phyloP scores from a whole-genome alignment of 2,888 invertebrate species.

The Diplazon laetatorius region DNA sequence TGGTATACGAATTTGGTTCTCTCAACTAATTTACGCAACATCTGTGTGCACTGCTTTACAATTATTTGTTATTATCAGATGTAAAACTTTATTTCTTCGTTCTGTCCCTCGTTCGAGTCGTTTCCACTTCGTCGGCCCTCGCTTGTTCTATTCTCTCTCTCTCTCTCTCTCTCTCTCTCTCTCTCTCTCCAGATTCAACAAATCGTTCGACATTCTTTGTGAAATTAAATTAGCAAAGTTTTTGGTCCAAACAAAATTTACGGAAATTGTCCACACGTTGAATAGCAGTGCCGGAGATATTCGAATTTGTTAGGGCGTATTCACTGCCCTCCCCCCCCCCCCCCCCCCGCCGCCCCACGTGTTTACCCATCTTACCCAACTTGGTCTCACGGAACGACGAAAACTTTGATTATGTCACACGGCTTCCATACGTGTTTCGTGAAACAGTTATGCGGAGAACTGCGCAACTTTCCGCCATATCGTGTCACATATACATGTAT shows the following conservation, averaged over 20 bases:
- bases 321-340: slow-evolving; percentile 43
- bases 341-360: no score
- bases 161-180: not conserved
- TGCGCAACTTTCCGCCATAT: not conserved
- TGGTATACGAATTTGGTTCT: slow-evolving; percentile 14
- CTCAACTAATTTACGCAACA: slow-evolving; percentile 3
- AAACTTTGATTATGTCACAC: slow-evolving; percentile 57
- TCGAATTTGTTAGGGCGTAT: slow-evolving; percentile 61
- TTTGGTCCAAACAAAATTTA: slow-evolving; percentile 64
- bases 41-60: slow-evolving; percentile 56
- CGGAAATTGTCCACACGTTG: slow-evolving; percentile 54
- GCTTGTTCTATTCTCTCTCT: not conserved
- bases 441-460: not conserved
- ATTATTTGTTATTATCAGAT: slow-evolving; percentile 73
- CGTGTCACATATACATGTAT: not conserved
- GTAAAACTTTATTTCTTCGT: slow-evolving; percentile 69
- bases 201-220: slow-evolving; percentile 74
- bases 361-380: slow-evolving; percentile 50
- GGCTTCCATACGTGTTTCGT: slow-evolving; percentile 5
- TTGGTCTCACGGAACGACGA: slow-evolving; percentile 46
- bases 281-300: slow-evolving; percentile 49
- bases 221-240: slow-evolving; percentile 72
- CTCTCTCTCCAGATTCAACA: slow-evolving; percentile 36
- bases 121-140: not conserved
- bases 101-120: slow-evolving; percentile 28